A percentile compares a stretch with the other conserved stretches of the same genome.
Conservation (phyloP, 2,113 vertebrate species). For the Neofelis nebulosa region DNA sequence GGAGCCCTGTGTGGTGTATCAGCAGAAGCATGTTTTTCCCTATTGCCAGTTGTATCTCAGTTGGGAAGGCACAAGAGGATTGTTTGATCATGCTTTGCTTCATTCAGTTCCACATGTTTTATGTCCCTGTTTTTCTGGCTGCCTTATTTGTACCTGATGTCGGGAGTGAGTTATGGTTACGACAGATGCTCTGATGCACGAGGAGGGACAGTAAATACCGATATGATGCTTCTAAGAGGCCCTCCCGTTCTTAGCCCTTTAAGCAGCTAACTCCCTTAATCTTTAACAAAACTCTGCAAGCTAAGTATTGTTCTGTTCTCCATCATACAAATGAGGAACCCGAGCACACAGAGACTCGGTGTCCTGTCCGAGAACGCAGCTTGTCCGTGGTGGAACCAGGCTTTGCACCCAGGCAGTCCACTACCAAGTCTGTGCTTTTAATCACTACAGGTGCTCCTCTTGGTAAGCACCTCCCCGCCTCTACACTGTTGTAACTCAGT, state of each 20-base stretch:
- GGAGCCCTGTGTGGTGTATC: accelerated
- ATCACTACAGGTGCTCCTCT: neutral
- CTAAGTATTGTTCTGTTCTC: neutral
- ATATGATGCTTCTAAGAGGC: neutral
- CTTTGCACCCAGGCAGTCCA: neutral
- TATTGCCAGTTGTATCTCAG: neutral
- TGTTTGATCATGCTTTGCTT: neutral
- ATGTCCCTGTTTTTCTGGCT: neutral
- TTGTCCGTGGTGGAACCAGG: neutral
- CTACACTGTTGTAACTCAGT: neutral
- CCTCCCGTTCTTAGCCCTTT: neutral
- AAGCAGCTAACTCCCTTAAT: neutral
- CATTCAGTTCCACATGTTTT: neutral
- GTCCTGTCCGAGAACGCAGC: neutral
- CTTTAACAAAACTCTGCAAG: neutral
- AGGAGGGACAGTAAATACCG: neutral
- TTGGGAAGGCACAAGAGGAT: neutral
- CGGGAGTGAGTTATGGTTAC: neutral
- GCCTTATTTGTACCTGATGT: neutral
- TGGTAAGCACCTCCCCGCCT: neutral
- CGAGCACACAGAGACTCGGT: neutral
- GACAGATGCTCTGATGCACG: neutral
- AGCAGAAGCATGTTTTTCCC: no score
- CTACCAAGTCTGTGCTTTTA: neutral
- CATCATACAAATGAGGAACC: neutral